phyloP scores from a whole-genome alignment of 2,113 vertebrate genomes.

The Lucifuga dentata region DNA sequence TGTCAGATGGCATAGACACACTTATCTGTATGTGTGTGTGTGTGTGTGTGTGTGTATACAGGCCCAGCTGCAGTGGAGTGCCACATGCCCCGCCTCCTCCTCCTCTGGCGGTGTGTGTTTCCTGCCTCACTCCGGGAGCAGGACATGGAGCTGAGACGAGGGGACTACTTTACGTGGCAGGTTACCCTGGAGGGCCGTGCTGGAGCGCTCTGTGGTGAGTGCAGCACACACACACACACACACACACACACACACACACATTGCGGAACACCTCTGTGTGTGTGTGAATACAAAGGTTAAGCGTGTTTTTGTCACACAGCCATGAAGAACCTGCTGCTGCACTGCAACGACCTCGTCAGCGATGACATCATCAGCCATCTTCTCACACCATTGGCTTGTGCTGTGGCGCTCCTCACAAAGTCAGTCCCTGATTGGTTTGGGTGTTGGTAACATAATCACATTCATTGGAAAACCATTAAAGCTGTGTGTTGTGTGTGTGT shows the following conservation, averaged over 20 bases:
- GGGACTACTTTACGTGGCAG: constrained; percentile 96
- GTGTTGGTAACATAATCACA: too few species aligned
- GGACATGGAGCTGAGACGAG: constrained; percentile 89
- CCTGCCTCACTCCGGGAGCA: constrained; percentile 89
- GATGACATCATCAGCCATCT: constrained; percentile 88
- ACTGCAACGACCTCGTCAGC: constrained; percentile 89
- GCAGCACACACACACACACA: not conserved
- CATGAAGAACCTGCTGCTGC: constrained; percentile 88
- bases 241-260: too few species aligned
- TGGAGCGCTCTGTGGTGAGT: constrained; percentile 92
- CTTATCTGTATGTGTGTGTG: constrained; percentile 22
- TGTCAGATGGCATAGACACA: too few species aligned
- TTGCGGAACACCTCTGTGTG: too few species aligned
- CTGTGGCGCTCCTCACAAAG: constrained; percentile 89
- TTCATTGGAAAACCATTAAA: too few species aligned
- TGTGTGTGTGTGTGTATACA: constrained; percentile 63
- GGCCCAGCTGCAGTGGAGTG: constrained; percentile 89
- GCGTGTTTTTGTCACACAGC: constrained; percentile 77
- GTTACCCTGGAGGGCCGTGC: constrained; percentile 93
- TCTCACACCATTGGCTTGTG: constrained; percentile 87
- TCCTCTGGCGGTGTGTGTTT: constrained; percentile 92
- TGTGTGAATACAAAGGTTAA: too few species aligned
- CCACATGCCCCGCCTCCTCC: constrained; percentile 87
- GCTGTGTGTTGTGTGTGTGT: constrained; percentile 13
- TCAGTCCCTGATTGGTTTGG: constrained; percentile 77